These are phyloP conservation scores for Cataglyphis rosenhaueri DNA, from an alignment of 2,888 invertebrate genomes.

Conservation along the genomic window DNA sequence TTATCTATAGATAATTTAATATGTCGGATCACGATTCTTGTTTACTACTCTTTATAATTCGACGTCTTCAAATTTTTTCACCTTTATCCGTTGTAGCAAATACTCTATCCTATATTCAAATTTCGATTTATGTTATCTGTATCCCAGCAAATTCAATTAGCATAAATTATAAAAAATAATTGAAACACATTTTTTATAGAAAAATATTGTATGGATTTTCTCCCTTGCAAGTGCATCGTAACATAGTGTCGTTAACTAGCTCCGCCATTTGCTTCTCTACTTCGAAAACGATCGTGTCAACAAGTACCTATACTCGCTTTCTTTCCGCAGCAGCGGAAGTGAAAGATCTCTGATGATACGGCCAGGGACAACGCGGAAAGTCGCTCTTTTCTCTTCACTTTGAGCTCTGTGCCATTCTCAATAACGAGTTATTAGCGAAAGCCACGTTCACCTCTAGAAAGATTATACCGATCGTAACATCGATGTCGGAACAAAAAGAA, in stretches of 20 bases:
- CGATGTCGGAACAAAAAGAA: background rate
- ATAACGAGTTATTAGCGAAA: slow-evolving; percentile 51
- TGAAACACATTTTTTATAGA: background rate
- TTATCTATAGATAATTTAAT: background rate
- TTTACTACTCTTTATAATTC: background rate
- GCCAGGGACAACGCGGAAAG: slow-evolving; percentile 47
- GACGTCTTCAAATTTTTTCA: background rate
- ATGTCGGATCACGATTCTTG: background rate
- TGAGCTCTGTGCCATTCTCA: slow-evolving; percentile 44
- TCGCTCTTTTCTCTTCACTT: slow-evolving; percentile 59
- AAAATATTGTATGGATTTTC: background rate
- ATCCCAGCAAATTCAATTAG: background rate
- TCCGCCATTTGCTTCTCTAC: slow-evolving; percentile 52
- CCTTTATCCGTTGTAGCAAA: background rate
- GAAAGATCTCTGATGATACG: slow-evolving; percentile 66
- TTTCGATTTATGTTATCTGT: background rate
- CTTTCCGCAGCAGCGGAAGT: slow-evolving; percentile 70
- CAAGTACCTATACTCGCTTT: slow-evolving; percentile 61
- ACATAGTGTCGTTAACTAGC: background rate
- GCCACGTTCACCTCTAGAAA: slow-evolving; percentile 38
- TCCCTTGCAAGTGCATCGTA: background rate
- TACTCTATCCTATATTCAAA: background rate
- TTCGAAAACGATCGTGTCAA: slow-evolving; percentile 57
- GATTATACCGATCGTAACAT: slow-evolving; percentile 39
- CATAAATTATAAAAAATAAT: background rate